Conservation (phyloP, 2,797 vertebrate species). For the Fistularia tabacaria region DNA sequence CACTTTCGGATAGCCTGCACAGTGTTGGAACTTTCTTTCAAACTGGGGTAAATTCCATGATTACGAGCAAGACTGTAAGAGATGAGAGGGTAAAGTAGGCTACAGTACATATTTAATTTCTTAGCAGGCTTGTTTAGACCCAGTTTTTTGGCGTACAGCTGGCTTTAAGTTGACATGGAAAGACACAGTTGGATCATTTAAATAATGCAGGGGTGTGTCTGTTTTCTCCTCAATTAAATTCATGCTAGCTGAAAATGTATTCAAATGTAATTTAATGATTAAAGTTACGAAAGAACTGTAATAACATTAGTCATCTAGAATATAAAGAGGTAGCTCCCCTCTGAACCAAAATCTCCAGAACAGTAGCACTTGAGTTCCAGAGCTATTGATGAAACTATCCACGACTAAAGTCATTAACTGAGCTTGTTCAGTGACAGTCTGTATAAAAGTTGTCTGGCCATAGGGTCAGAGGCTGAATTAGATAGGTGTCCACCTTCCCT, state of each 20-base stretch:
- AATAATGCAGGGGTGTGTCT: slow-evolving; percentile 34
- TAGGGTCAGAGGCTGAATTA: too few relatives aligned
- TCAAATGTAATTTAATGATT: too few relatives aligned
- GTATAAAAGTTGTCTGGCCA: too few relatives aligned
- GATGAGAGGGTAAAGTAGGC: slow-evolving; percentile 35
- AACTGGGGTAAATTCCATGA: slow-evolving; percentile 29
- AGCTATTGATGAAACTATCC: too few relatives aligned
- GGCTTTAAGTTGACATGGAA: slow-evolving; percentile 12
- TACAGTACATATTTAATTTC: slow-evolving; percentile 51
- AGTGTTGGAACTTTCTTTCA: slow-evolving; percentile 12
- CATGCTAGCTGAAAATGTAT: too few relatives aligned
- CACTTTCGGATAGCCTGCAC: slow-evolving; percentile 14
- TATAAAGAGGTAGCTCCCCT: background rate
- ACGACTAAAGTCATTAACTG: too few relatives aligned
- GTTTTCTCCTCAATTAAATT: slow-evolving; percentile 3
- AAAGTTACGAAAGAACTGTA: too few relatives aligned
- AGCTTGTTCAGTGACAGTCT: too few relatives aligned
- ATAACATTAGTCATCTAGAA: slow-evolving; percentile 1
- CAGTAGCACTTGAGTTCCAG: too few relatives aligned
- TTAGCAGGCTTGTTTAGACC: slow-evolving; percentile 32
- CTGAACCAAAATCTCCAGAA: too few relatives aligned
- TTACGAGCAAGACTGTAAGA: slow-evolving; percentile 15
- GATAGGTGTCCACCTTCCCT: too few relatives aligned
- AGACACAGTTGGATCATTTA: slow-evolving; percentile 30
- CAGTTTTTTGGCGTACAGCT: slow-evolving; percentile 17